phyloP scores from a whole-genome alignment of 2,113 vertebrate species.

The Alouatta palliata region DNA sequence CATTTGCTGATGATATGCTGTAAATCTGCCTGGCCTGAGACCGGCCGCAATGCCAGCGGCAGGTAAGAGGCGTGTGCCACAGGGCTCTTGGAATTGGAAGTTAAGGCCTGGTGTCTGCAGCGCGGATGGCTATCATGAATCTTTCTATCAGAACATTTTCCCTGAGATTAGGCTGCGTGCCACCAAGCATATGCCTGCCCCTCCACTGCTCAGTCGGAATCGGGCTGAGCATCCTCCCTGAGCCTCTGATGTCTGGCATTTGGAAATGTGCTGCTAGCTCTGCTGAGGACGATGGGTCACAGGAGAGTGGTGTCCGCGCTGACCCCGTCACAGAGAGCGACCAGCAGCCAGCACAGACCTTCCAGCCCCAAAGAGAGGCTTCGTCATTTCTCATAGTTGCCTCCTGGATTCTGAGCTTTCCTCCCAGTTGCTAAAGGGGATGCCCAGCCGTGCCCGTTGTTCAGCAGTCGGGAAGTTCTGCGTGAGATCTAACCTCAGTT shows the following conservation, averaged over 20 bases:
- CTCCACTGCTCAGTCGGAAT: not conserved
- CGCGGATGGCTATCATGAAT: not conserved
- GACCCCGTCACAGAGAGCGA: not conserved
- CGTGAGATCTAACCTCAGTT: not conserved
- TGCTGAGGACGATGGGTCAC: not conserved
- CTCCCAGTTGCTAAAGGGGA: not conserved
- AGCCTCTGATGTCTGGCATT: not conserved
- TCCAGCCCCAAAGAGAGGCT: not conserved
- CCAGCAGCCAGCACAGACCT: not conserved
- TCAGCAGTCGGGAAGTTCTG: not conserved
- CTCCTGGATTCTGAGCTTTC: not conserved
- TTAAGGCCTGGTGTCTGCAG: slow-evolving; percentile 23
- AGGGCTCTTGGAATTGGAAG: not conserved
- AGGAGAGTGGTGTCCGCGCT: not conserved
- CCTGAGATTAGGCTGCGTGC: not conserved
- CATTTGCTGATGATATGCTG: not conserved
- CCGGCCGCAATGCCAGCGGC: not conserved
- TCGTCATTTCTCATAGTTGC: fast-evolving
- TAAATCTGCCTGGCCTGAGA: slow-evolving; percentile 17
- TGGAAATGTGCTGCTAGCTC: not conserved
- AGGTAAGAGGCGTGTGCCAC: fast-evolving
- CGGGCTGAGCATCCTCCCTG: fast-evolving
- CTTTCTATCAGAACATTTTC: slow-evolving; percentile 34
- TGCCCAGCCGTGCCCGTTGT: not conserved
- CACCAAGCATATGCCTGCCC: not conserved